A percentile compares a stretch with the other conserved stretches of the same genome.
Conservation (phyloP, 1,140 invertebrate genomes). For the Zaprionus ornatus region DNA sequence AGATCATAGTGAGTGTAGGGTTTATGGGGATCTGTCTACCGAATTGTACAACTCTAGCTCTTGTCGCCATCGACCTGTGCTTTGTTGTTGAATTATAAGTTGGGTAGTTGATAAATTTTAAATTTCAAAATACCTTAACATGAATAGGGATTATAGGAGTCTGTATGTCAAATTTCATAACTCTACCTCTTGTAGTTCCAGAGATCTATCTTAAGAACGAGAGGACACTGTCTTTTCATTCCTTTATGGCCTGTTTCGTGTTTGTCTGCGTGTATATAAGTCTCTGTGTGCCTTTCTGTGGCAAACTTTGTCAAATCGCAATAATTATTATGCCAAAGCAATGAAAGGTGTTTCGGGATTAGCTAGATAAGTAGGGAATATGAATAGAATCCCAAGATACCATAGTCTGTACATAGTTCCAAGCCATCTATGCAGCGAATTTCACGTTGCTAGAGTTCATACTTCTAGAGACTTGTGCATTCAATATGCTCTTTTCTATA, state of each 20-base stretch:
- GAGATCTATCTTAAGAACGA: neutral
- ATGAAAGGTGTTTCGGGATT: neutral
- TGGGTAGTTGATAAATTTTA: neutral
- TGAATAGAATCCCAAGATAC: neutral
- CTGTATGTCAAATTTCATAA: neutral
- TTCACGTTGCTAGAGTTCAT: neutral
- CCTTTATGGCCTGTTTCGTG: neutral
- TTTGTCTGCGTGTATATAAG: neutral
- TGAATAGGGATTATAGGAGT: fast-evolving
- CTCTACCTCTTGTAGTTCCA: neutral
- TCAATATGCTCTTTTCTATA: neutral
- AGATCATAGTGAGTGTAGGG: neutral
- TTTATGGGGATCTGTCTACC: neutral
- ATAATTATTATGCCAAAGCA: neutral
- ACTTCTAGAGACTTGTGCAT: neutral
- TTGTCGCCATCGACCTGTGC: no score
- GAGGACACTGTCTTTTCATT: neutral
- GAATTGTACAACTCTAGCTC: neutral
- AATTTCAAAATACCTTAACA: neutral
- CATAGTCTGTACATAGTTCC: neutral
- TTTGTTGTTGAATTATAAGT: no score
- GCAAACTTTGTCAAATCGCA: neutral
- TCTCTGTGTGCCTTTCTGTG: neutral
- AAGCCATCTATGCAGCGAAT: neutral
- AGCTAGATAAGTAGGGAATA: neutral